phyloP scores from a whole-genome alignment of 64 coral and sea anemone species.

The Dendrophyllia cribrosa region DNA sequence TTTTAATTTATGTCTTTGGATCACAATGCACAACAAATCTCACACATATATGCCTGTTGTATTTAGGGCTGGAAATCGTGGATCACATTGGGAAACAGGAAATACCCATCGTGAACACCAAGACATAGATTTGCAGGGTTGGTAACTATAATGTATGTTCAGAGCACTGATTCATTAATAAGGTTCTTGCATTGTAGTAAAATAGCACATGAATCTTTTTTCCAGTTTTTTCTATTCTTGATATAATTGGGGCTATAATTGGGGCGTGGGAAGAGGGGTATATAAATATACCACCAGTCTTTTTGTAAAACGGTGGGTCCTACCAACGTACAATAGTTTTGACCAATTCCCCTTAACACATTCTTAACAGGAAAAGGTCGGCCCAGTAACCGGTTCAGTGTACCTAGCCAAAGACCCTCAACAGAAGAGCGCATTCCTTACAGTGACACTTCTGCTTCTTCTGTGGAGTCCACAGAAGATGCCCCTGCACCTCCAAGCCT shows the following conservation, averaged over 20 bases:
- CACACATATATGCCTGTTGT: background rate
- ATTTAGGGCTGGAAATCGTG: background rate
- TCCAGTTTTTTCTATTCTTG: too few relatives aligned
- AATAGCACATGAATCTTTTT: too few relatives aligned
- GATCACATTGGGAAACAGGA: constrained; percentile 2
- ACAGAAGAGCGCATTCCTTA: background rate
- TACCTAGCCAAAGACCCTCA: background rate
- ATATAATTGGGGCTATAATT: too few relatives aligned
- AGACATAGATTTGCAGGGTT: constrained; percentile 5
- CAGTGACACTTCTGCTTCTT: background rate
- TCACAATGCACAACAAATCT: too few relatives aligned
- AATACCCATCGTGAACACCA: background rate
- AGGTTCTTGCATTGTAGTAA: too few relatives aligned
- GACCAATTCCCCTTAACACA: background rate
- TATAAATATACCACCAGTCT: too few relatives aligned
- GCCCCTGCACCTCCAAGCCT: background rate
- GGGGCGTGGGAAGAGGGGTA: too few relatives aligned
- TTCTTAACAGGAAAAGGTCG: background rate
- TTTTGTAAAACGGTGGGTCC: background rate
- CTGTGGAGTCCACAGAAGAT: background rate
- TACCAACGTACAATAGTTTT: background rate
- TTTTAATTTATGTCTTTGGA: too few relatives aligned
- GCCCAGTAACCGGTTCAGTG: background rate
- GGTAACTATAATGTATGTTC: background rate
- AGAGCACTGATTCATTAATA: too few relatives aligned